Base-by-base conservation (phyloP, 2,888 invertebrate species). In the Nipponacmea schrenckii region DNA sequence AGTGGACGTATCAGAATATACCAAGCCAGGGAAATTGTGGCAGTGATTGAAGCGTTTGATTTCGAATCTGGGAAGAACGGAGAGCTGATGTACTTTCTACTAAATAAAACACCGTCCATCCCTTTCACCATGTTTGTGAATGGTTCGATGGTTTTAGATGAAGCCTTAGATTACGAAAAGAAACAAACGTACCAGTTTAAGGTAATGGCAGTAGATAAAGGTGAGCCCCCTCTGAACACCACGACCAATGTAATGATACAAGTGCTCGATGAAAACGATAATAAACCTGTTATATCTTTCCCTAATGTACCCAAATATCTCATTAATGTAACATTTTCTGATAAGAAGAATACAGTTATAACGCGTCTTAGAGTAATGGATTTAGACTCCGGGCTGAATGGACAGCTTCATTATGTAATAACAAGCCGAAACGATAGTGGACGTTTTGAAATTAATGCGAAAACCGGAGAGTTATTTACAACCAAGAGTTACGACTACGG, bases 121-220 rank as follows among this genome's bases (percentile, higher is more conserved):
- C 84, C 83, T 12, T 85, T 84, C 67, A 72, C 74, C 31, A 70
- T 85, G n/a, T 75, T 74, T 4, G 77, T 81, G 24, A 78, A 79
- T 73, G 85, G 85, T 44, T 75, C 74, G 2, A 72, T 85, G 27
- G 65, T 74, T 24, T 78, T 84, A 8, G 81, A 78, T 39, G 74
- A 73, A 8, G 67, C 69, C 12, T 68, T 86, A 48, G 83, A 86
- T 74, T 76, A 82, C 45, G 86, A 86, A 71, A 62, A 64, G 17
- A 69, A 77, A 10, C 74, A 67, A n/a, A 74, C 75, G 7, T 83
- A 82, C 71, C 75, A 77, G 44, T 84, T 86, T 69, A 74, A 74
- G 8, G 80, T 86, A 10, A 72, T 81, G 3, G 86, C 84, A 15
- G 79, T 75, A 8, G 86, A 87, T 75, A 79, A 80, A 46, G 86